Percentiles rank a stretch among this genome's conserved stretches.
These are phyloP conservation scores for Lethrus apterus DNA, from an alignment of 1,140 invertebrate species.

Conservation along the genomic window DNA sequence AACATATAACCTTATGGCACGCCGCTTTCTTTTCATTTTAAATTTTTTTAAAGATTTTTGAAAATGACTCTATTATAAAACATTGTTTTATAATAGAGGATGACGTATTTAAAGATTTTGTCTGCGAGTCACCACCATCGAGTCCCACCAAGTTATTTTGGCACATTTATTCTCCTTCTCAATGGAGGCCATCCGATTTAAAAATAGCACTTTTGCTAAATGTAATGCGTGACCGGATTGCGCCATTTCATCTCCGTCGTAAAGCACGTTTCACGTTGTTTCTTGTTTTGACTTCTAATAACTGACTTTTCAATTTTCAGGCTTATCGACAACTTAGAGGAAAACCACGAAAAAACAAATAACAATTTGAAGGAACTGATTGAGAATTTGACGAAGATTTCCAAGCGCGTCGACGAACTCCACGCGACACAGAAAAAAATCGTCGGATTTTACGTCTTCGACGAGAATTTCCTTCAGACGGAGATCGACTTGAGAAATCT, in stretches of 20 bases:
- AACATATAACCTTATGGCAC: no score
- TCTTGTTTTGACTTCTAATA: not conserved
- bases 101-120: no score
- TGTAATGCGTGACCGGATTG: no score
- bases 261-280: not conserved
- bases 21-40: no score
- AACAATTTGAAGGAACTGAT: slow-evolving; percentile 54
- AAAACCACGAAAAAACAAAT: slow-evolving; percentile 51
- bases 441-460: slow-evolving; percentile 64
- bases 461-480: slow-evolving; percentile 52
- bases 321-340: slow-evolving; percentile 46
- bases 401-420: slow-evolving; percentile 54
- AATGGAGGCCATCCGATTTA: slow-evolving; percentile 4
- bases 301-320: slow-evolving; percentile 31
- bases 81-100: slow-evolving; percentile 25
- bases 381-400: slow-evolving; percentile 53
- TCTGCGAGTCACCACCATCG: no score
- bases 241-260: not conserved
- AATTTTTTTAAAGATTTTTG: not conserved
- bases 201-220: slow-evolving; percentile 5
- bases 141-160: slow-evolving; percentile 45
- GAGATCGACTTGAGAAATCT: slow-evolving; percentile 45
- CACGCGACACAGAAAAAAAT: slow-evolving; percentile 56
- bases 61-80: not conserved
- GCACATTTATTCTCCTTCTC: slow-evolving; percentile 21